These are phyloP conservation scores for Spatulosminthurus flaviceps DNA, from an alignment of 2,888 invertebrate genomes.

Conservation along the genomic window DNA sequence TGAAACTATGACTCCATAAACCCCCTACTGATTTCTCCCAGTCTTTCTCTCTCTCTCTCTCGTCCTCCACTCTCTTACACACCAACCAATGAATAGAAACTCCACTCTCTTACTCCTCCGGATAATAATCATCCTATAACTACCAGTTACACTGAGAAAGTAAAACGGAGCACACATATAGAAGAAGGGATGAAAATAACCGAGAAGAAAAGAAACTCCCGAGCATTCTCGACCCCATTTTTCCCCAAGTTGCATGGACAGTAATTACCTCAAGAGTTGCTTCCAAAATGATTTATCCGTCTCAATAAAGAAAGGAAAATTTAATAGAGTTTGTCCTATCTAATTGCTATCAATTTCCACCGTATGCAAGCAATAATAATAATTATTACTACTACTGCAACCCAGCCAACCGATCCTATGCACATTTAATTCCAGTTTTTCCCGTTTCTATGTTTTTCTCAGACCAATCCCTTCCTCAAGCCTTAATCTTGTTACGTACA, in stretches of 20 bases:
- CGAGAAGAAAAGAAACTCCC: neutral
- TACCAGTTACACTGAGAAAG: neutral
- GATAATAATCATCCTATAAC: neutral
- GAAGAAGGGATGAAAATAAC: constrained; percentile 1
- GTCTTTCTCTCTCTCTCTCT: neutral
- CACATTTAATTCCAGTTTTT: constrained; percentile 5
- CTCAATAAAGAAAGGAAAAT: constrained; percentile 55
- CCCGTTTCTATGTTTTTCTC: no score
- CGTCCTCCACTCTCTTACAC: neutral
- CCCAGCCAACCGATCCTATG: neutral
- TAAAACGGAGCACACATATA: neutral
- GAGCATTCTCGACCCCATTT: neutral
- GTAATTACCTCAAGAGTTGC: constrained; percentile 48
- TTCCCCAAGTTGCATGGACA: constrained; percentile 44
- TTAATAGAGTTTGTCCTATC: constrained; percentile 57
- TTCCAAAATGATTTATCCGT: constrained; percentile 54
- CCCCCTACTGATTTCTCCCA: constrained; percentile 42
- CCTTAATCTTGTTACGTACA: no score
- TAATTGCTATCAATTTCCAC: constrained; percentile 51
- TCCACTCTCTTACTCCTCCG: neutral
- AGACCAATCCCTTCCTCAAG: no score
- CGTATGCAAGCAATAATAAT: constrained; percentile 3
- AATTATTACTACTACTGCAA: neutral
- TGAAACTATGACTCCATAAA: constrained; percentile 40
- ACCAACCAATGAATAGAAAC: neutral